Conservation (phyloP, 2,888 invertebrate genomes). For the Eubasilissa splendida region DNA sequence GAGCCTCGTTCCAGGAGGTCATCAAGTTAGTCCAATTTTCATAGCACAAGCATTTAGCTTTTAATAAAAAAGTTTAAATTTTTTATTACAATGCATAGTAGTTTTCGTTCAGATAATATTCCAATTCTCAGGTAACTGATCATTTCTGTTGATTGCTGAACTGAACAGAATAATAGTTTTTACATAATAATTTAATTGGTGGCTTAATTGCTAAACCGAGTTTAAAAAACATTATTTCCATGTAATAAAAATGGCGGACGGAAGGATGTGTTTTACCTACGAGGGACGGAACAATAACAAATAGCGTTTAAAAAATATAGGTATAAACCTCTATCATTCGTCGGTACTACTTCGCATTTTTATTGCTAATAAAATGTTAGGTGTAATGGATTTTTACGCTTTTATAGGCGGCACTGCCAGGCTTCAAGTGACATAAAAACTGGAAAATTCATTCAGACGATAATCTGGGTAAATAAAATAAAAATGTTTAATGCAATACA, state of each 20-base stretch:
- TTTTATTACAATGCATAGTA: too few species aligned
- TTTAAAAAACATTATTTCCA: too few species aligned
- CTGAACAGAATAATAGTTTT: too few species aligned
- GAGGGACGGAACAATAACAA: conserved; percentile 42
- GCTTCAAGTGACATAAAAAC: conserved; percentile 39
- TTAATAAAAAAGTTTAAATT: too few species aligned
- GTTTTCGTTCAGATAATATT: too few species aligned
- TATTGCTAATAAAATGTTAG: conserved; percentile 57
- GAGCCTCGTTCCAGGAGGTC: too few species aligned
- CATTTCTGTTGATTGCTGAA: too few species aligned
- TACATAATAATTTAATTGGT: too few species aligned
- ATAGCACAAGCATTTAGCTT: too few species aligned
- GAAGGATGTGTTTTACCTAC: conserved; percentile 24
- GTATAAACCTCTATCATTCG: conserved; percentile 48
- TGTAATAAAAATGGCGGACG: neutral
- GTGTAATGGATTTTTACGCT: conserved; percentile 57
- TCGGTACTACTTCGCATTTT: conserved; percentile 48
- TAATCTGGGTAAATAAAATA: conserved; percentile 38
- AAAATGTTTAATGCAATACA: conserved; percentile 37
- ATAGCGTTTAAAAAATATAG: conserved; percentile 35
- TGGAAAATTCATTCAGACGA: conserved; percentile 38
- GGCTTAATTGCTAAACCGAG: too few species aligned
- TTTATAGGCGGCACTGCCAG: conserved; percentile 49
- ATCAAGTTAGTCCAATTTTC: too few species aligned
- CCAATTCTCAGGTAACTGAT: too few species aligned